Conservation (phyloP, 2,888 invertebrate species). For the Tetragonula carbonaria region DNA sequence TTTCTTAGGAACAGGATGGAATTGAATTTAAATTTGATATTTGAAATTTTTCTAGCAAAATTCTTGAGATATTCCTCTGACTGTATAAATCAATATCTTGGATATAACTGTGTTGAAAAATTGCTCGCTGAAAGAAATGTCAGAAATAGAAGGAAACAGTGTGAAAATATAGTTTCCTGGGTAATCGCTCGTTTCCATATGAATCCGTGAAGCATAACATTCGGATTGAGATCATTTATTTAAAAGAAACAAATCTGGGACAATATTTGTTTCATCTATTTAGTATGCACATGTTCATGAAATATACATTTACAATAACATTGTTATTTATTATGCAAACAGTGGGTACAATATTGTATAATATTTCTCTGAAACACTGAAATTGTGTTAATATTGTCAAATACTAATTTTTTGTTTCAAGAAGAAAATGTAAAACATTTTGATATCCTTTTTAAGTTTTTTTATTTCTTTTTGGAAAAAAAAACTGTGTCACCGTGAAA, state of each 20-base stretch:
- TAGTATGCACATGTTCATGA: too few relatives aligned
- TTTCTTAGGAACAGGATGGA: neutral
- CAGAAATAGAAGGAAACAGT: neutral
- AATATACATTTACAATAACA: too few relatives aligned
- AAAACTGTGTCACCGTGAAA: neutral
- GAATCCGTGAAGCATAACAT: constrained; percentile 6
- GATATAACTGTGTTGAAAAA: neutral
- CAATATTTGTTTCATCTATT: too few relatives aligned
- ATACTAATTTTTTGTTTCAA: too few relatives aligned
- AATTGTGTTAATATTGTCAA: too few relatives aligned
- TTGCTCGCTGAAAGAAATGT: neutral
- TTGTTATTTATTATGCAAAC: too few relatives aligned
- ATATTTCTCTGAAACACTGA: too few relatives aligned
- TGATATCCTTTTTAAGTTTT: neutral
- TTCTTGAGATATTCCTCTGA: neutral
- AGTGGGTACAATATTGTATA: too few relatives aligned
- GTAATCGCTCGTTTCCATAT: neutral
- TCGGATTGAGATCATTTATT: too few relatives aligned
- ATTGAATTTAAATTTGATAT: neutral
- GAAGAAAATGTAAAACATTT: too few relatives aligned
- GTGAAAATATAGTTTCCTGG: neutral
- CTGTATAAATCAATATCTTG: neutral
- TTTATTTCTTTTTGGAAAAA: neutral
- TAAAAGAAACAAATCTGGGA: too few relatives aligned
- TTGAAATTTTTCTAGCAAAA: too few relatives aligned